Evolutionary conservation across 2,113 vertebrate species (phyloP), one percentile per base, ranked within the genome.

Genomic region (Rhabdornis inornatus): DNA sequence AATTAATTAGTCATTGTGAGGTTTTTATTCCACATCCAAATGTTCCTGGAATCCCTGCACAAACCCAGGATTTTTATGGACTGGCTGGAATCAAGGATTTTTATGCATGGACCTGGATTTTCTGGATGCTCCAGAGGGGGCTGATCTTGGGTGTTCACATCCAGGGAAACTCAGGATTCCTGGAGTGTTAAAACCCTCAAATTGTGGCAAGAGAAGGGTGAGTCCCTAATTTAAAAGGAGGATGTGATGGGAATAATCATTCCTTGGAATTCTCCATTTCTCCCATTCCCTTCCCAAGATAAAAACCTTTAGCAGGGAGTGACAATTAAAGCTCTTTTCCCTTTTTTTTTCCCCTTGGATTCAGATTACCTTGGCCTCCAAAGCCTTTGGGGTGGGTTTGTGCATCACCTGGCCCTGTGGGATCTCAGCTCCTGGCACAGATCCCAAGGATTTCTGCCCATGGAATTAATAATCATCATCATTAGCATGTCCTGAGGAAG

Each of bases 151-250:
- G 2, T 7, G 4, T 37, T 49, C 27, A 14, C 27, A 60, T 47
- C 56, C 28, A 7, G 33, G 30, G 20, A 49, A 57, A 16, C 6
- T 7, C 4, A 2, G 31, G 3, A 8, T 45, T 83, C 15, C 30
- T 0, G 3, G 13, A 22, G 3, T 1, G 1, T n/a, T 27, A 10
- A 49, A 72, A 1, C n/a, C 53, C 24, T 23, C 24, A 17, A 18
- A 37, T 3, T 31, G 20, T 71, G 40, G 66, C 21, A 76, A 4
- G 14, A 17, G 35, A 24, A 49, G 21, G 14, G 6, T 3, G 16
- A 6, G 39, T 65, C 40, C 31, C 6, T 2, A 18, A 12, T 61
- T 39, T 10, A 57, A 44, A 52, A 56, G 49, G 22, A 42, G 9
- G 2, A 14, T 47, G n/a, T 14, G 49, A 40, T 23, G 13, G 63